Base-by-base conservation (phyloP, 2,113 vertebrate genomes). In the Cheilinus undulatus region DNA sequence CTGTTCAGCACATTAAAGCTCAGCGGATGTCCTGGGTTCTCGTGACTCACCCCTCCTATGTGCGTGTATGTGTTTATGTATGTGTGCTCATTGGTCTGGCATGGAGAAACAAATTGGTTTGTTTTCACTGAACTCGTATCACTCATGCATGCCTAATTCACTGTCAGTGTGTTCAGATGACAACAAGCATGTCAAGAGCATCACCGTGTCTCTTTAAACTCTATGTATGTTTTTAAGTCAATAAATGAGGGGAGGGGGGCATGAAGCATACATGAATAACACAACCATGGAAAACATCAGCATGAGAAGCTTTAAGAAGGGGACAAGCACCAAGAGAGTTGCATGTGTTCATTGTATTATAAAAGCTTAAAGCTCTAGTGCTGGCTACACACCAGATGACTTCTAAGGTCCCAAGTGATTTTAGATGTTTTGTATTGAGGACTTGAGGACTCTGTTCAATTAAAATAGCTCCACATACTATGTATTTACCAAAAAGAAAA, bases 51-150 rank as follows among this genome's bases (percentile, higher is more conserved):
- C 85, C 73, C 72, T 75, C 56, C 63, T 74, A 73, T 82, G 75
- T 66, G 45, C 22, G 34, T 65, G 36, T 36, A 1, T 79, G 76
- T 69, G 59, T 84, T 49, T 83, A 40, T 75, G 52, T 63, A 20
- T 76, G 51, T 66, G 62, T 45, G 69, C n/a, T 80, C 60, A 84
- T 84, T 81, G 86, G 80, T 73, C 69, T 82, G 81, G 84, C 83
- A 78, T 73, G 80, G 62, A 58, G 82, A 88, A 86, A 85, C 65
- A 89, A 92, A 91, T 85, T 74, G 81, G 74, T 85, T 85, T 83
- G 87, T 86, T 86, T 89, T 90, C 82, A 70, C 59, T 83, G 38
- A 66, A 77, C 80, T 51, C 48, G 69, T 83, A 84, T 89, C 87
- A 84, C 71, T 87, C 85, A 84, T 45, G 48, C 76, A 52, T 19